Base-by-base conservation (phyloP, 2,888 invertebrate species). In the Diplazon laetatorius region DNA sequence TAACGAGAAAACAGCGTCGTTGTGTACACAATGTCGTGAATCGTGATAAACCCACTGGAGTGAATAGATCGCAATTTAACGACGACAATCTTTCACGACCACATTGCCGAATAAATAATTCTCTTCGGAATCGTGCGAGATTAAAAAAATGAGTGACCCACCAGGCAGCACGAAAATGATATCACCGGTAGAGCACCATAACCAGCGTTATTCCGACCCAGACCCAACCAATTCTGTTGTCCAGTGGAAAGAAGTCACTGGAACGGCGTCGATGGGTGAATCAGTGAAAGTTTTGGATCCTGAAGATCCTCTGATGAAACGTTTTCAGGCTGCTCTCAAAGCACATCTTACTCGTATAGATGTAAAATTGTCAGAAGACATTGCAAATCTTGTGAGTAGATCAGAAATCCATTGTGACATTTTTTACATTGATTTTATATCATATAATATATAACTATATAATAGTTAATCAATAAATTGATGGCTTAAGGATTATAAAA, bases 231-330 rank as follows among this genome's bases (percentile, higher is more conserved):
- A 52, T 44, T 59, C 76, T 3, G 48, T 44, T 57, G n/a, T 37
- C 1, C 63, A 72, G 18, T 79, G 76, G 76, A 72, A 46, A 20
- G 10, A 20, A 14, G 70, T 66, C 2, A 16, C 46, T 10, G 48
- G 30, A 12, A 76, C 66, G n/a, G 44, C 42, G 35, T 37, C 50
- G 16, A 68, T 72, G 44, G 50, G 50, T 12, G 74, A 80, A 48
- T 52, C 71, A 6, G 44, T 80, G 5, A 92, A 93, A 2, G 93
- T 95, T 37, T 90, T 96, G 79, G 94, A 95, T 76, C 93, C 96
- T 0, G 93, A 95, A 68, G 96, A 96, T 89, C 95, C 95, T 0
- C 92, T 96, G 59, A 93, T 96, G 93, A 92, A 93, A 83, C 93
- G 93, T 83, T 96, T 96, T 91, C 96, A 96, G 91, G 91, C 93